Evolutionary conservation across 2,888 invertebrate species (phyloP), one percentile per base, ranked within the genome.

Genomic region (Listrodromus nycthemerus): DNA sequence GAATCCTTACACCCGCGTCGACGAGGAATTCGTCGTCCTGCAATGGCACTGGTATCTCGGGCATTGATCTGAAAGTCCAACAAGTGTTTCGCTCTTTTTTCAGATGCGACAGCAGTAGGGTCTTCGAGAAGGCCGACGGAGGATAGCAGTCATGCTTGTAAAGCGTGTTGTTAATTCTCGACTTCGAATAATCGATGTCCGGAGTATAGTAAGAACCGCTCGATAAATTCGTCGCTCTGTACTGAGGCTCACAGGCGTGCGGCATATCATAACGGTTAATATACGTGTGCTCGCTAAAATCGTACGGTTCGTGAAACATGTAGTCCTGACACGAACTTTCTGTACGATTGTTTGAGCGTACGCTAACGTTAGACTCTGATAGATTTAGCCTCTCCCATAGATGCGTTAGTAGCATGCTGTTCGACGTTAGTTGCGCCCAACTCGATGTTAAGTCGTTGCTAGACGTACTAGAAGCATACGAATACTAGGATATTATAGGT

Each of bases 11-110:
- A n/a, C 93, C 93, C 1, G 93, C 91, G 65, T 93, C 93, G 33
- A 93, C 92, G 79, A 93, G 90, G 80, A 93, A 93, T 73, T 93
- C 93, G 80, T 93, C 93, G 74, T 93, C 92, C 73, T 92, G 88
- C 69, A 93, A 88, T 45, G 90, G 91, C 52, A 91, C 90, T 10
- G 93, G 91, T 50, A 92, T 91, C 81, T 92, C 92, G 3, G 93
- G 92, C 92, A 92, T 91, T 55, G 93, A 93, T 76, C 93, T 93
- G 89, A 93, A 93, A 92, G 90, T 90, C 93, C 93, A 93, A 90
- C 92, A 92, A 73, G 91, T 90, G 83, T 92, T 92, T 81, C 89
- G 89, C 27, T 87, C 87, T 21, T 92, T 90, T 73, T 87, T 86
- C 45, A 88, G 67, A 74, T 89, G 88, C n/a, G 92, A 89, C 80